phyloP scores from a whole-genome alignment of 1,140 invertebrate genomes.

The Leptestheria dahalacensis region DNA sequence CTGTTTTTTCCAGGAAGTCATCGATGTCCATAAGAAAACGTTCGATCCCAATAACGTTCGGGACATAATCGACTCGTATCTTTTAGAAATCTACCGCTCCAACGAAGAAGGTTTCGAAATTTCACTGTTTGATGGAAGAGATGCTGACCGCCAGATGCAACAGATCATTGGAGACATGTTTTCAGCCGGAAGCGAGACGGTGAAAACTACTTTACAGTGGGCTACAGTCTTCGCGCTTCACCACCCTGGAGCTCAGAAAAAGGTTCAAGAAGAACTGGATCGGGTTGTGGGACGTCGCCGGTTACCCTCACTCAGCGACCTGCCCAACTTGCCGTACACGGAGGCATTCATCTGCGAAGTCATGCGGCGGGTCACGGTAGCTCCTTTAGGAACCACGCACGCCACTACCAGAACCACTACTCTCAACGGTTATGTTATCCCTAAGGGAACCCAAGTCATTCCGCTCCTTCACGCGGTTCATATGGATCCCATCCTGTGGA shows the following conservation, averaged over 20 bases:
- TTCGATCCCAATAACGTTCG: conserved; percentile 57
- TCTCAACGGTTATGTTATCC: no score
- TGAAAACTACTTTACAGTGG: conserved; percentile 79
- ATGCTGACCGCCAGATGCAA: conserved; percentile 71
- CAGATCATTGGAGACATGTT: conserved; percentile 83
- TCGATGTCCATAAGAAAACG: conserved; percentile 57
- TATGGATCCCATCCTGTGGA: conserved; percentile 70
- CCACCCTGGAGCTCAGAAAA: conserved; percentile 62
- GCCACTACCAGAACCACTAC: conserved; percentile 74
- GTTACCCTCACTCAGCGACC: conserved; percentile 64
- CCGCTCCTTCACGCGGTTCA: no score
- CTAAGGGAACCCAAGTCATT: no score
- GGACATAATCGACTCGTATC: conserved; percentile 71
- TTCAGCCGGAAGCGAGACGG: conserved; percentile 85
- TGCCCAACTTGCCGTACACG: conserved; percentile 62
- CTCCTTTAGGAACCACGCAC: conserved; percentile 76
- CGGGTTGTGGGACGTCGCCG: conserved; percentile 62
- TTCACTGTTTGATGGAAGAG: conserved; percentile 59
- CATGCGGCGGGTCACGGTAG: conserved; percentile 61
- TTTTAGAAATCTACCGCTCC: conserved; percentile 66
- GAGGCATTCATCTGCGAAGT: conserved; percentile 78
- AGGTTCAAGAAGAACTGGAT: conserved; percentile 79
- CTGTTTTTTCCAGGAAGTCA: conserved; percentile 61
- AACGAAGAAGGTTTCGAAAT: conserved; percentile 50
- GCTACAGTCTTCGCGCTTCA: conserved; percentile 72